Base-by-base conservation (phyloP, 2,797 vertebrate species). In the Ctenopoma kingsleyae region DNA sequence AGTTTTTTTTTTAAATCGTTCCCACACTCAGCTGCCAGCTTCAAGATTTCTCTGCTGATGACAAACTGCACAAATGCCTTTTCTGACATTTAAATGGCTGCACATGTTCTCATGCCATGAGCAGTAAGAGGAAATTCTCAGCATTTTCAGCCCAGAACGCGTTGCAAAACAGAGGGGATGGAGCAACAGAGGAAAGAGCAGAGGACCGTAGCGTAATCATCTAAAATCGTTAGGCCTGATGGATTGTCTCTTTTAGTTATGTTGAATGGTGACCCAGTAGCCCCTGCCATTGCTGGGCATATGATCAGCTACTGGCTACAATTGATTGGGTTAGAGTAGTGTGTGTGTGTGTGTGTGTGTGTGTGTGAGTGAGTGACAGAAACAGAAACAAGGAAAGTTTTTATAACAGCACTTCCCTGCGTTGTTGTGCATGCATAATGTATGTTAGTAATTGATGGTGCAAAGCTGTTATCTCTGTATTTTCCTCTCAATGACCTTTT, bases 171-270 rank as follows among this genome's bases (percentile, higher is more conserved):
- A 73, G 52, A 65, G 25, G 55, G 58, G 63, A 52, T 27, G 44
- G 65, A 65, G 56, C 66, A 48, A 32, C 49, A 49, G 27, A 56
- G 40, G 70, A 64, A 48, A 81, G 66, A 49, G 74, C 32, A 53
- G 49, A 65, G 53, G 40, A 63, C 62, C 22, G 10, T 65, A 19
- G 30, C 32, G 67, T 84, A 91, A 91, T 91, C 78, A 89, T 89
- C 79, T 80, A 86, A 93, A 92, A 94, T 95, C 93, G 38, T 91
- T 94, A 65, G 32, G 20, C n/a, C 61, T 80, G 86, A 94, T 93
- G 69, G 92, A 92, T 89, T 52, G 49, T 58, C 64, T 73, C 50
- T 72, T 59, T 69, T 69, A 59, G 41, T 80, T 48, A 56, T 66
- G 67, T 67, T 22, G 40, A 83, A 70, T 25, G 4, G 65, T 88